Percentiles rank a stretch among this genome's conserved stretches.
Conservation (phyloP, 2,113 vertebrate genomes). For the Marcusenius ussheri region DNA sequence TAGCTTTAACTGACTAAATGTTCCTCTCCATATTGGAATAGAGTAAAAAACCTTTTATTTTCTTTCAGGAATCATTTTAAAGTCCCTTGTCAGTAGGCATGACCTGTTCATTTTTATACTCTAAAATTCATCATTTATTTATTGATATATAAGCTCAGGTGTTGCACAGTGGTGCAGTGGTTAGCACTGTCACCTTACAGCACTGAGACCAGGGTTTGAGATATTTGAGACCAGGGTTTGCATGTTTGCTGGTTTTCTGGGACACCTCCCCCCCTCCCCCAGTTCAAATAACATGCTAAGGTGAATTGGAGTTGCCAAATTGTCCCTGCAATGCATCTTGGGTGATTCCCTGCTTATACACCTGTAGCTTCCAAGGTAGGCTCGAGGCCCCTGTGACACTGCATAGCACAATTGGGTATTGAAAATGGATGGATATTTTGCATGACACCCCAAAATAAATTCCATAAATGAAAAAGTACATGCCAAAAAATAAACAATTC, state of each 20-base stretch:
- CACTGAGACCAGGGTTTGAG: background rate
- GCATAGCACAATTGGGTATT: background rate
- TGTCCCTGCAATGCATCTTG: background rate
- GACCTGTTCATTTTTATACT: background rate
- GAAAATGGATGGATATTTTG: background rate
- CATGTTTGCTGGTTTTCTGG: background rate
- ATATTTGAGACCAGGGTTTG: too few species aligned
- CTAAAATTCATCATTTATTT: background rate
- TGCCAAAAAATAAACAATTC: background rate
- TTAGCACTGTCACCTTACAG: background rate
- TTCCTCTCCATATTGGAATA: slow-evolving; percentile 2
- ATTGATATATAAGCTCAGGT: background rate
- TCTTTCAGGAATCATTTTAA: background rate
- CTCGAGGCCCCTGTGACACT: background rate
- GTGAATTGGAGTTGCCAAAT: background rate
- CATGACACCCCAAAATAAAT: background rate
- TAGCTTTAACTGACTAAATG: slow-evolving; percentile 17
- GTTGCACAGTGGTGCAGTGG: background rate
- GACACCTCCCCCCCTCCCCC: too few species aligned
- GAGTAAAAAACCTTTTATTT: background rate
- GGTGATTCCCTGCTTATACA: background rate
- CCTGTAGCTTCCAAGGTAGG: background rate
- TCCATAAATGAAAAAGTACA: background rate
- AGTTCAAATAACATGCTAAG: background rate
- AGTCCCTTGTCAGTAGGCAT: background rate